A percentile compares a stretch with the other conserved stretches of the same genome.
phyloP scores from a whole-genome alignment of 2,113 vertebrate genomes.

The Butorides virescens region DNA sequence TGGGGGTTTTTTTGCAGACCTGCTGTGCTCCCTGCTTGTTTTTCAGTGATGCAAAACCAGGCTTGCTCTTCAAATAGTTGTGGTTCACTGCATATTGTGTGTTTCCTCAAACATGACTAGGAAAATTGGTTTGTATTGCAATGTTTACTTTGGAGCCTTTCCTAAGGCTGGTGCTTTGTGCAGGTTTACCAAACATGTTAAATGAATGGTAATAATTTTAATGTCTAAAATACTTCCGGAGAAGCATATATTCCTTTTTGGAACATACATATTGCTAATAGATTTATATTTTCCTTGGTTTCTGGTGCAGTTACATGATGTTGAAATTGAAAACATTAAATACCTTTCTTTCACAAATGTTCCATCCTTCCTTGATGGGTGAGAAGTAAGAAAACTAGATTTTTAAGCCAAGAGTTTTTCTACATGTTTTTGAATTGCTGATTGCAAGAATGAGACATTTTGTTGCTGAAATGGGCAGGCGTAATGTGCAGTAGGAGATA shows the following conservation, averaged over 20 bases:
- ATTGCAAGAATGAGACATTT: not conserved
- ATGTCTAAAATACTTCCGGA: not conserved
- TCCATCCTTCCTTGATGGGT: not conserved
- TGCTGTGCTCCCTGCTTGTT: constrained; percentile 1
- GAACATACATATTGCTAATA: not conserved
- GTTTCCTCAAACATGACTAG: not conserved
- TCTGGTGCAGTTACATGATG: not conserved
- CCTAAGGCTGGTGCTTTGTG: not conserved
- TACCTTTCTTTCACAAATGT: not conserved
- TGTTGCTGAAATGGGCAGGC: not conserved
- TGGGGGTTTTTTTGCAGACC: not conserved
- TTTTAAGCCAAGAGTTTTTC: not conserved
- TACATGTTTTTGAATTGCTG: not conserved
- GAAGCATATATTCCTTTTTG: not conserved
- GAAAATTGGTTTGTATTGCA: not conserved
- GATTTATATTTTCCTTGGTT: not conserved
- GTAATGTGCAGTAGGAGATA: not conserved
- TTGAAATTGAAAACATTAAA: not conserved
- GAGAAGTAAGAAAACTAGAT: not conserved
- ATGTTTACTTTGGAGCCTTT: not conserved
- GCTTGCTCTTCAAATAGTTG: not conserved
- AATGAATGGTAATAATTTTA: not conserved
- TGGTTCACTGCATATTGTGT: not conserved
- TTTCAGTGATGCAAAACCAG: not conserved
- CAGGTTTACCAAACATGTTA: not conserved